Percentiles rank a stretch among this genome's conserved stretches.
phyloP scores from a whole-genome alignment of 1,140 invertebrate genomes.

The Drosophila repletoides region DNA sequence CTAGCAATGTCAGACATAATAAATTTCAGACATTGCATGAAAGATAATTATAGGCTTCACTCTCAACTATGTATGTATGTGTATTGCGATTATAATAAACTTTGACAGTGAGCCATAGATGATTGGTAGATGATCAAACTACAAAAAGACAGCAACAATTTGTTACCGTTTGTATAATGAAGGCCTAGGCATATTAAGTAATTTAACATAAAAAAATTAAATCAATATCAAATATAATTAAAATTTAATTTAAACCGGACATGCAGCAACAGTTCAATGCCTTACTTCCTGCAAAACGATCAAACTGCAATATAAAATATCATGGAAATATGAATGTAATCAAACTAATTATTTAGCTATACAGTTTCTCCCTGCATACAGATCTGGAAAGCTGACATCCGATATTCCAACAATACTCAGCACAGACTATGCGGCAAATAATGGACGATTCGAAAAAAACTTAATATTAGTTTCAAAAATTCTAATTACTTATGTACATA shows the following conservation, averaged over 20 bases:
- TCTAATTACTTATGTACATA: too few relatives aligned
- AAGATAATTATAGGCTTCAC: slow-evolving; percentile 17
- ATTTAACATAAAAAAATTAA: slow-evolving; percentile 41
- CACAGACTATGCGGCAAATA: too few relatives aligned
- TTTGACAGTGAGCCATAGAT: slow-evolving; percentile 52
- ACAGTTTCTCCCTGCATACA: too few relatives aligned
- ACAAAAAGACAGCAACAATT: slow-evolving; percentile 27
- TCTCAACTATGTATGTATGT: not conserved
- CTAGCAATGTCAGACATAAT: slow-evolving; percentile 27
- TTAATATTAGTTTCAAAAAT: too few relatives aligned
- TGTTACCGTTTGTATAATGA: slow-evolving; percentile 50
- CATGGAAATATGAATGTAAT: slow-evolving; percentile 47
- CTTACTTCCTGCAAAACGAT: slow-evolving; percentile 54
- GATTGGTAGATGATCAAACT: slow-evolving; percentile 6
- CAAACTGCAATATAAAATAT: slow-evolving; percentile 56
- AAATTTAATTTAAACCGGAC: slow-evolving; percentile 37
- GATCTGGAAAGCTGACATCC: too few relatives aligned
- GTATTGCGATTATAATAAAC: slow-evolving; percentile 55
- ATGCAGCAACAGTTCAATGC: slow-evolving; percentile 27
- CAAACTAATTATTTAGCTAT: slow-evolving; percentile 2
- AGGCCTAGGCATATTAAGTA: slow-evolving; percentile 19
- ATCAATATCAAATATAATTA: slow-evolving; percentile 62
- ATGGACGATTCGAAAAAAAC: too few relatives aligned
- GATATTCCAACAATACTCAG: too few relatives aligned
- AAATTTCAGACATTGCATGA: slow-evolving; percentile 29